Conservation (phyloP, 2,888 invertebrate genomes). For the Sarcophaga caerulescens region DNA sequence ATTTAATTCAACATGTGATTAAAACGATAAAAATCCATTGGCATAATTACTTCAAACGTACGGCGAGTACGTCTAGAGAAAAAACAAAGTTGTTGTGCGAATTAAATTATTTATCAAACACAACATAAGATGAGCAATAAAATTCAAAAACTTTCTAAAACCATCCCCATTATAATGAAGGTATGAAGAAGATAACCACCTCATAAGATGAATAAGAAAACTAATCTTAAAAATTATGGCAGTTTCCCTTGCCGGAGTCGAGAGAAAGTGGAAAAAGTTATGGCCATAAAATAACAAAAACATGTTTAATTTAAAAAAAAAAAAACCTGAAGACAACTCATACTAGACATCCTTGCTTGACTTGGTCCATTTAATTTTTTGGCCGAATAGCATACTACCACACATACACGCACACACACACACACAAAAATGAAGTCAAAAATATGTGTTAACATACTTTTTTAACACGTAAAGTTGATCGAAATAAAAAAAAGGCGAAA, state of each 20-base stretch:
- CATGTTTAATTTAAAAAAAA: conserved; percentile 63
- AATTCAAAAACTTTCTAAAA: conserved; percentile 62
- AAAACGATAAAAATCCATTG: conserved; percentile 54
- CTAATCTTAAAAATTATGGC: conserved; percentile 43
- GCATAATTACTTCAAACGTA: conserved; percentile 57
- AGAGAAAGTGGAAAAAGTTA: conserved; percentile 53
- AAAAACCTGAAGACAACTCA: not conserved
- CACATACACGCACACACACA: too few species aligned
- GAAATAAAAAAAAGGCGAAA: conserved; percentile 72
- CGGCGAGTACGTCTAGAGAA: not conserved
- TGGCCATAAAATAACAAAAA: conserved; percentile 68
- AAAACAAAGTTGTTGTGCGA: conserved; percentile 21
- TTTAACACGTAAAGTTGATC: conserved; percentile 70
- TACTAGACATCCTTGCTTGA: too few species aligned
- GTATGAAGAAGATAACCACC: conserved; percentile 56
- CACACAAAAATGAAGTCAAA: not conserved
- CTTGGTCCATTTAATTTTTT: not conserved
- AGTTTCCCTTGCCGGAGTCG: not conserved
- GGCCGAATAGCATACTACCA: too few species aligned
- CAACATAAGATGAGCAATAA: conserved; percentile 52
- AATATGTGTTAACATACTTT: conserved; percentile 63
- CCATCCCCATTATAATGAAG: conserved; percentile 13
- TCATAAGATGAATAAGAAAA: conserved; percentile 58
- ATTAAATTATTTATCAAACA: conserved; percentile 51
- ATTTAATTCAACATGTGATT: conserved; percentile 49